Base-by-base conservation (phyloP, 2,113 vertebrate species). In the Cervus canadensis region DNA sequence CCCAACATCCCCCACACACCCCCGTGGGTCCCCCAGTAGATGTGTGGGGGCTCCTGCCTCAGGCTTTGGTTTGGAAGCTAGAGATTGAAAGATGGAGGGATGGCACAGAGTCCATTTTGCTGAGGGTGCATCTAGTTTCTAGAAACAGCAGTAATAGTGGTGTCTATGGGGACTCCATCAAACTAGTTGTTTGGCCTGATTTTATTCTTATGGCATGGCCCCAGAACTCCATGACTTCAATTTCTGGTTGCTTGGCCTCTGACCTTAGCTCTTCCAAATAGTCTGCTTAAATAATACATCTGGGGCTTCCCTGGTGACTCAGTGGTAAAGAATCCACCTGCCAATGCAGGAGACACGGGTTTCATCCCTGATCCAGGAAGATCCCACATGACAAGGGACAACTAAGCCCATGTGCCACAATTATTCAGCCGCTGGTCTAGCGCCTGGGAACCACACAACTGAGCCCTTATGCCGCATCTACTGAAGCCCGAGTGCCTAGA, bases 1-100 rank as follows among this genome's bases (percentile, higher is more conserved):
- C n/a, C 26, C 52, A 25, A 5, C 2, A 7, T 0, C 16, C 30
- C 43, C 30, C 40, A 5, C 57, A 23, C 1, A 2, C 0, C 1
- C 13, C 82, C 0, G 0, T 9, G 36, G 10, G 2, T 13, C 16
- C 23, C 50, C 43, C 50, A 84, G 16, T 40, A 5, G 7, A 5
- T 7, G 40, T 71, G 67, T 40, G n/a, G 19, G 4, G 19, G 19
- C 60, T 71, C 45, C 50, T 1, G 4, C 30, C 16, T 54, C 6
- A 9, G 87, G 48, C 30, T 30, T 56, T n/a, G 40, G 89, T 21
- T 48, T 50, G 40, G 50, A 60, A 82, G 33, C 43, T 19, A 15
- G 59, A n/a, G 59, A 26, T 0, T 36, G 59, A 43, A 71, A 71
- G 50, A 60, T 3, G 12, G 30, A 81, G 50, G 74, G 26, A 50